These are phyloP conservation scores for Hermatobates lingyangjiaoensis DNA, from an alignment of 1,140 invertebrate species.

Conservation along the genomic window DNA sequence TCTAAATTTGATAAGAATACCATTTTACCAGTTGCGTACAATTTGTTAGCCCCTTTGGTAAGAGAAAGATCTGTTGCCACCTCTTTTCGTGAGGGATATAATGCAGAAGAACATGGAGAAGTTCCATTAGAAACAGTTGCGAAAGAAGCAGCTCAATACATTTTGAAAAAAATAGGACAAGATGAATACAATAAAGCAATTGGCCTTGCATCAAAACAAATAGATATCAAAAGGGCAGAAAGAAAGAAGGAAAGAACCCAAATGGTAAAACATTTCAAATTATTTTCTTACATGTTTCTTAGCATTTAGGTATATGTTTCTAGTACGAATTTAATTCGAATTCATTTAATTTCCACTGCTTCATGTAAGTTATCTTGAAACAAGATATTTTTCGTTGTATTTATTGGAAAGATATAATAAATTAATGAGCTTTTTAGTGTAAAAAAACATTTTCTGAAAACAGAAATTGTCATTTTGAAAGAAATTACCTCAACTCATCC, in stretches of 20 bases:
- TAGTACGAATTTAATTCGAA: background rate
- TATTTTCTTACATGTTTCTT: background rate
- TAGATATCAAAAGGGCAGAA: conserved; percentile 39
- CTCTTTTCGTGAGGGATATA: no score
- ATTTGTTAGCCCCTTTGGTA: conserved; percentile 41
- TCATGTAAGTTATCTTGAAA: background rate
- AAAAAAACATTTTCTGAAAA: no score
- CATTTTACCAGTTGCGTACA: conserved; percentile 30
- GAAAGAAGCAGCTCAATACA: conserved; percentile 39
- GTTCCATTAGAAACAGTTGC: conserved; percentile 30
- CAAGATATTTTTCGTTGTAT: no score
- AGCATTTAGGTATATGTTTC: background rate
- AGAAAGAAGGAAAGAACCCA: conserved; percentile 39
- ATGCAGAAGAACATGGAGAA: conserved; percentile 22
- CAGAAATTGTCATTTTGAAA: no score
- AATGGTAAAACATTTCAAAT: conserved; percentile 23
- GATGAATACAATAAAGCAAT: conserved; percentile 41
- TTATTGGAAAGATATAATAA: no score
- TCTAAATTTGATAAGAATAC: conserved; percentile 32
- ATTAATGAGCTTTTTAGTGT: no score
- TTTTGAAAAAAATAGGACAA: conserved; percentile 42
- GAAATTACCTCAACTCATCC: no score
- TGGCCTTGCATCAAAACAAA: conserved; percentile 31
- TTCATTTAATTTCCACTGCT: background rate
- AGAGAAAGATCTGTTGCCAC: no score